These are phyloP conservation scores for Solea senegalensis DNA, from an alignment of 2,113 vertebrate genomes.

Conservation along the genomic window DNA sequence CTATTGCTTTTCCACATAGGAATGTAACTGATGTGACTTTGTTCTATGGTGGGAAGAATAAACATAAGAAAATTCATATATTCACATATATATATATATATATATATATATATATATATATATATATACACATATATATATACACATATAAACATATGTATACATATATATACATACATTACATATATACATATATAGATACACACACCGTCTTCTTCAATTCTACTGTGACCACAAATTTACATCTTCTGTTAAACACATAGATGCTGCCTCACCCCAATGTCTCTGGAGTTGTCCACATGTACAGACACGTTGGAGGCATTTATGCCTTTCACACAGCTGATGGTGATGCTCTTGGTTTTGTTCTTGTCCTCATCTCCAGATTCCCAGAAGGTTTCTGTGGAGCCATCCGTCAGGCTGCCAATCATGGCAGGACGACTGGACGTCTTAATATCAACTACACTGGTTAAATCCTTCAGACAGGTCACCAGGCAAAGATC, in stretches of 20 bases:
- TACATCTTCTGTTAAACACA: neutral
- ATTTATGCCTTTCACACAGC: conserved; percentile 96
- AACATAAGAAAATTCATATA: neutral
- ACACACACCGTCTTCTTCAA: neutral
- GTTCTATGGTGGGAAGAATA: conserved; percentile 82
- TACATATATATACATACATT: neutral
- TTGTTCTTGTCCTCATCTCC: conserved; percentile 99
- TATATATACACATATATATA: too few species aligned
- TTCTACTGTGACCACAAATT: neutral
- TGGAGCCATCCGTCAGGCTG: conserved; percentile 97
- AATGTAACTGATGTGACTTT: conserved; percentile 98
- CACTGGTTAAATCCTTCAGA: conserved; percentile 95
- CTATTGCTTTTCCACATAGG: conserved; percentile 93
- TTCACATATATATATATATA: too few species aligned
- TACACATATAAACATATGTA: too few species aligned
- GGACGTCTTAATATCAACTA: conserved; percentile 98
- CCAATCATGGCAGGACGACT: conserved; percentile 99
- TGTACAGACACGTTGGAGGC: conserved; percentile 93
- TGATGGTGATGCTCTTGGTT: conserved; percentile 97
- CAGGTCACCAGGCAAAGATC: conserved; percentile 94
- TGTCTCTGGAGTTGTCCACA: conserved; percentile 97
- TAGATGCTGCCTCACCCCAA: conserved; percentile 87
- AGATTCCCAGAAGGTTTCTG: conserved; percentile 99
- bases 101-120: too few species aligned
- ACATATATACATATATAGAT: neutral